Base-by-base conservation (phyloP, 1,140 invertebrate species). In the Bilobella aurantiaca region DNA sequence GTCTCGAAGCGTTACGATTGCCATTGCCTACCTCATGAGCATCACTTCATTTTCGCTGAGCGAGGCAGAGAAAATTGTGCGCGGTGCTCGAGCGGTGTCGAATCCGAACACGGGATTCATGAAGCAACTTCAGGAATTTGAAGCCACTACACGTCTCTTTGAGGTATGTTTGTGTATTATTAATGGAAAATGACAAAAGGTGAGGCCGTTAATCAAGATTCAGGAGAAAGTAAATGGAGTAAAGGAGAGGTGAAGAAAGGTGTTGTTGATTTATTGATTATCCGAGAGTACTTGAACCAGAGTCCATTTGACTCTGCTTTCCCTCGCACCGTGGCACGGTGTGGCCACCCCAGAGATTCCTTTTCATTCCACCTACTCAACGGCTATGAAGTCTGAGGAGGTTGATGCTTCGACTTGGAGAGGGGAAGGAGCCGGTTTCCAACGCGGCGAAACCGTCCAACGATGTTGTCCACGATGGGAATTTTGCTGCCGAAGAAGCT, bases 81-180 rank as follows among this genome's bases (percentile, higher is more conserved):
- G 91, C 64, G 90, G 91, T 1, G 91, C 91, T 28, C 82, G 93
- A 66, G 85, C 87, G 0, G 88, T 94, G 46, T 93, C 93, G 73
- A 96, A 95, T 82, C 94, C 94, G 8, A 98, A 97, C 79, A 85
- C 90, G 62, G 93, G 93, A 68, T 98, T 98, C 78, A 91, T 95
- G 74, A 86, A 87, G 71, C 94, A 98, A 78, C 81, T 97, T 32
- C 89, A 92, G 74, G 90, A 93, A 71, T 98, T 93, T 77, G 92
- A 96, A 78, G 84, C 84, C 30, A 87, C 85, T 71, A 12, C 49
- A 53, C 84, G 86, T 73, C 79, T 96, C 32, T 75, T 83, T 63
- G 88, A 93, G 81, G 91, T 93, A 79, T 76, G 42, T 29, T n/a
- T n/a, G n/a, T n/a, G n/a, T n/a, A n/a, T n/a, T n/a, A n/a, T n/a